Conservation (phyloP, 2,888 invertebrate genomes). For the Dasypogon diadema region DNA sequence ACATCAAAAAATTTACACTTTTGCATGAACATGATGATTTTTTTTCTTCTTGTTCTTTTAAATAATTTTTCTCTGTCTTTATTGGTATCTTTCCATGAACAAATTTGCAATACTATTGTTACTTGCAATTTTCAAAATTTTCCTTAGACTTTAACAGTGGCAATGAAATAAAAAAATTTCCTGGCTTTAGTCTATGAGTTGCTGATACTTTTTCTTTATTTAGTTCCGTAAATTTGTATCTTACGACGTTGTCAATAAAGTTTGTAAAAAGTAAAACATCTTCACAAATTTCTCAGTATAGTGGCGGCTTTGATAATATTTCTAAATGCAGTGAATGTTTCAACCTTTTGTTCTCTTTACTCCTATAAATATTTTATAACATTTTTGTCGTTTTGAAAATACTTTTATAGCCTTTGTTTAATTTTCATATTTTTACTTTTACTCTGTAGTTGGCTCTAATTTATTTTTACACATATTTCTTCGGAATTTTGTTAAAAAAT, state of each 20-base stretch:
- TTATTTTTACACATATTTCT: slow-evolving; percentile 7
- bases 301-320: slow-evolving; percentile 33
- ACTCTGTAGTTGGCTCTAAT: slow-evolving; percentile 11
- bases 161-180: neutral
- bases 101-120: slow-evolving; percentile 14
- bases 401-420: slow-evolving; percentile 21
- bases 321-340: slow-evolving; percentile 34
- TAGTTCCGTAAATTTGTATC: neutral
- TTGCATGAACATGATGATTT: slow-evolving; percentile 36
- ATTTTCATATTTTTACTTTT: neutral
- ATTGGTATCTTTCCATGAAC: slow-evolving; percentile 7
- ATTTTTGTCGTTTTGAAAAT: slow-evolving; percentile 7
- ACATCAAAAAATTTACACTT: slow-evolving; percentile 50
- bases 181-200: neutral
- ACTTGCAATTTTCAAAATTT: slow-evolving; percentile 16
- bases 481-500: slow-evolving; percentile 42
- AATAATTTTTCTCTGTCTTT: slow-evolving; percentile 14
- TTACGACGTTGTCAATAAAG: slow-evolving; percentile 28
- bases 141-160: neutral
- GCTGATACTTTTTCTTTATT: neutral
- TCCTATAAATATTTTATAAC: neutral
- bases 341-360: slow-evolving; percentile 6
- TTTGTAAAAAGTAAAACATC: slow-evolving; percentile 38
- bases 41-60: slow-evolving; percentile 5
- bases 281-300: slow-evolving; percentile 30